Percentiles rank a stretch among this genome's conserved stretches.
Conservation (phyloP, 2,888 invertebrate species). For the Apeira syringaria region DNA sequence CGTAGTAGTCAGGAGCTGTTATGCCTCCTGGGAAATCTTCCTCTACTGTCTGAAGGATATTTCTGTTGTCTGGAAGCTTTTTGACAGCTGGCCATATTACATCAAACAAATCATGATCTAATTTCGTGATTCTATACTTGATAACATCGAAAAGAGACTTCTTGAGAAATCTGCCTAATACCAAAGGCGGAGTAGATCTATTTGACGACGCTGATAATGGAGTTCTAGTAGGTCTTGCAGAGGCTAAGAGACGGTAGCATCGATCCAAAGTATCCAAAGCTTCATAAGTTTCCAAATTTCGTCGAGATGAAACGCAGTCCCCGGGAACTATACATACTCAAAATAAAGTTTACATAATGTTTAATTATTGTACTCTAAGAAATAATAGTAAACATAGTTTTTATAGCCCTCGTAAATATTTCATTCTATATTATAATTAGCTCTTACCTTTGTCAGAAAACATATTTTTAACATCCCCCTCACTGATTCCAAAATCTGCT, state of each 20-base stretch:
- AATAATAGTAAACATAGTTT: too few relatives aligned
- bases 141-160: constrained; percentile 88
- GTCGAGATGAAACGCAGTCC: constrained; percentile 89
- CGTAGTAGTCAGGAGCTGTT: constrained; percentile 93
- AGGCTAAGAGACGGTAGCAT: constrained; percentile 88
- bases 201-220: constrained; percentile 85
- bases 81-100: constrained; percentile 95
- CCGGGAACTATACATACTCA: constrained; percentile 85
- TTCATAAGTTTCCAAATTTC: constrained; percentile 87
- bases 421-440: background rate
- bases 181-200: constrained; percentile 76
- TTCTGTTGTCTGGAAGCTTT: constrained; percentile 86
- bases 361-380: too few relatives aligned
- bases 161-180: constrained; percentile 90
- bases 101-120: constrained; percentile 94
- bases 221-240: constrained; percentile 81
- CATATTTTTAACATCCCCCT: constrained; percentile 86
- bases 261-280: constrained; percentile 89
- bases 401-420: background rate
- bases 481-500: constrained; percentile 87
- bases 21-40: constrained; percentile 90
- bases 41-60: constrained; percentile 83
- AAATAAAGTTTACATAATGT: constrained; percentile 6
- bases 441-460: constrained; percentile 90
- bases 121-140: constrained; percentile 89